Evolutionary conservation across 1,140 invertebrate genomes (phyloP).

Genomic region (Bombus huntii): DNA sequence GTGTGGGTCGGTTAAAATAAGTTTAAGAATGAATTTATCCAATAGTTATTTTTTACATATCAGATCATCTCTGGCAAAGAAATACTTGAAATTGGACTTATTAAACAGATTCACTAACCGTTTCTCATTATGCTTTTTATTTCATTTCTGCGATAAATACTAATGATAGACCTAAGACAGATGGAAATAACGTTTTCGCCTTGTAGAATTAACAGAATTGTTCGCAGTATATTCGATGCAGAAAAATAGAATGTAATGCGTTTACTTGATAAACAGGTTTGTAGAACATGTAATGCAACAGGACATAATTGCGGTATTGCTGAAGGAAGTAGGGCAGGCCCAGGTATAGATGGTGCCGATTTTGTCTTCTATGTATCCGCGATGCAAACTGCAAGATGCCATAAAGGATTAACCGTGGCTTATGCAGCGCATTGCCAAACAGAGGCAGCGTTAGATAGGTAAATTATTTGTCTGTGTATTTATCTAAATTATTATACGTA

Average conservation of each 20-base stretch:
- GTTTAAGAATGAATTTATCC: no score
- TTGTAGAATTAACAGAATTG: neutral
- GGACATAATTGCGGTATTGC: conserved; percentile 89
- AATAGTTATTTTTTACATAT: no score
- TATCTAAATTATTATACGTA: neutral
- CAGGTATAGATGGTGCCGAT: conserved; percentile 93
- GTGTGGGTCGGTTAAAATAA: no score
- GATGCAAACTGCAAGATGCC: conserved; percentile 94
- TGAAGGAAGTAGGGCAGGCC: conserved; percentile 82
- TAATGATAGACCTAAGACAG: no score
- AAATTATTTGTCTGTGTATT: conserved; percentile 52
- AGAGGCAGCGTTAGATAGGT: conserved; percentile 95
- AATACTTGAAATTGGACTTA: no score
- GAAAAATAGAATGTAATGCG: neutral
- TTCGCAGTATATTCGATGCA: neutral
- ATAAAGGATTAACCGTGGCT: conserved; percentile 94
- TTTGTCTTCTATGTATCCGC: conserved; percentile 99
- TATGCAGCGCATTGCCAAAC: conserved; percentile 99
- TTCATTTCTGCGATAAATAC: no score
- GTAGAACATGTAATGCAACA: conserved; percentile 92
- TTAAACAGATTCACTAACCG: no score
- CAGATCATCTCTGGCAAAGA: no score
- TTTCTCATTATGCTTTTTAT: no score
- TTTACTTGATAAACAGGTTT: conserved; percentile 85
- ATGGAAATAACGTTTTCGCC: no score